Conservation (phyloP, 2,113 vertebrate genomes). For the Ochotona princeps region DNA sequence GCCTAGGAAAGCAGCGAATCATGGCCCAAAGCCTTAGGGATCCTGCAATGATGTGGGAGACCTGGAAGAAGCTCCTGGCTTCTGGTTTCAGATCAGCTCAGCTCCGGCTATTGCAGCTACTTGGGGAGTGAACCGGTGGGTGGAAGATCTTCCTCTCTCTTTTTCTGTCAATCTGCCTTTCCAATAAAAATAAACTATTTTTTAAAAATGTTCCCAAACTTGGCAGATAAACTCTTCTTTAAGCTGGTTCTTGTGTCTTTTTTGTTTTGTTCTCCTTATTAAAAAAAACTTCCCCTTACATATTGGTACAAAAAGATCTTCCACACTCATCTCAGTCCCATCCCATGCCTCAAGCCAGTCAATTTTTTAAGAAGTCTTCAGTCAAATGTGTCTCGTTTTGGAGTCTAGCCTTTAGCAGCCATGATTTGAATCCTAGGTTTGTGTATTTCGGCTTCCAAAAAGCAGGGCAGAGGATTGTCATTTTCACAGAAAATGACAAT, state of each 20-base stretch:
- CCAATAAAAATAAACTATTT: no score
- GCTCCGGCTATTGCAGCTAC: no score
- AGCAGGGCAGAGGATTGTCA: neutral
- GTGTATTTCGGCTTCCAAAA: neutral
- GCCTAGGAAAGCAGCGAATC: no score
- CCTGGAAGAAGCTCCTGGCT: no score
- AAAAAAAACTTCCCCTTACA: neutral
- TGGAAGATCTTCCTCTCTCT: no score
- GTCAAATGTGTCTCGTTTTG: neutral
- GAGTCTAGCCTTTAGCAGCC: constrained; percentile 5
- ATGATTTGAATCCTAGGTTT: neutral
- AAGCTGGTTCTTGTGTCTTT: neutral
- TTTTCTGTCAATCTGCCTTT: no score
- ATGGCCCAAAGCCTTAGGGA: no score
- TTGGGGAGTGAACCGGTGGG: no score
- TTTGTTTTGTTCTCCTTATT: neutral
- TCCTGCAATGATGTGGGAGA: no score
- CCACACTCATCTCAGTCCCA: neutral
- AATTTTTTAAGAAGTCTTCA: constrained; percentile 18
- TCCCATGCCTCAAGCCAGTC: neutral
- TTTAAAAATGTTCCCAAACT: neutral
- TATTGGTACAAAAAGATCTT: neutral
- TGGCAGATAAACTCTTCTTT: neutral
- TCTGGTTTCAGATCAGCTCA: no score
- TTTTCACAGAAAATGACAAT: constrained; percentile 63